Evolutionary conservation across 2,888 invertebrate genomes (phyloP), one percentile per base, ranked within the genome.

Genomic region (Drosophila fulvimacula): DNA sequence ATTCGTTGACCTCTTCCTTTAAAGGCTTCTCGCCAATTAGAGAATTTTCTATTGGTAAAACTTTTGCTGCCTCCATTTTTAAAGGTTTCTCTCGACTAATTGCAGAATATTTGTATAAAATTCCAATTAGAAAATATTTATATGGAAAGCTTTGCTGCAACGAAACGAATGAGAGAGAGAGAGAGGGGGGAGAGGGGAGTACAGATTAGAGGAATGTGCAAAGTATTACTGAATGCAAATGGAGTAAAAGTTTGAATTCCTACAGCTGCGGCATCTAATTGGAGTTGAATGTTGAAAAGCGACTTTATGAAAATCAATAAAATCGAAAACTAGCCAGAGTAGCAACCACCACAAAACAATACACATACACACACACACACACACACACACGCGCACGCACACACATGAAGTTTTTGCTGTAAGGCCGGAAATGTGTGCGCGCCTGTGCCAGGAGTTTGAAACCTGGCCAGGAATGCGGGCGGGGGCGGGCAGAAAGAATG

Each of bases 251-350:
- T 53, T 77, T 69, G 65, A 65, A 48, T 66, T 55, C 56, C 39
- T 38, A 60, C 69, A 67, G 60, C 63, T 62, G 59, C 41, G 66
- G 57, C 44, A 58, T 68, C 81, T 81, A 83, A 83, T 81, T 83
- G 71, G 76, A 73, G 66, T 60, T 71, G 66, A 39, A 62, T 46
- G 57, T 58, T 32, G 30, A 69, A 74, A 69, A 62, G 80, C 69
- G 55, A 79, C 80, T 85, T 82, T 85, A 88, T 76, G 71, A 88
- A 85, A 85, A 85, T 85, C 85, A 74, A 85, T 85, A 88, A 85
- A 85, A 88, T 83, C 80, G 81, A 80, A 85, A 85, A 88, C 81
- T 81, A 88, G 80, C 86, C 75, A 74, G 65, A 75, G 70, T 66
- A 77, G 62, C 79, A 66, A 79, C 79, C 82, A 81, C 65, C 60